Conservation (phyloP, 2,113 vertebrate genomes). For the Mirza zaza region DNA sequence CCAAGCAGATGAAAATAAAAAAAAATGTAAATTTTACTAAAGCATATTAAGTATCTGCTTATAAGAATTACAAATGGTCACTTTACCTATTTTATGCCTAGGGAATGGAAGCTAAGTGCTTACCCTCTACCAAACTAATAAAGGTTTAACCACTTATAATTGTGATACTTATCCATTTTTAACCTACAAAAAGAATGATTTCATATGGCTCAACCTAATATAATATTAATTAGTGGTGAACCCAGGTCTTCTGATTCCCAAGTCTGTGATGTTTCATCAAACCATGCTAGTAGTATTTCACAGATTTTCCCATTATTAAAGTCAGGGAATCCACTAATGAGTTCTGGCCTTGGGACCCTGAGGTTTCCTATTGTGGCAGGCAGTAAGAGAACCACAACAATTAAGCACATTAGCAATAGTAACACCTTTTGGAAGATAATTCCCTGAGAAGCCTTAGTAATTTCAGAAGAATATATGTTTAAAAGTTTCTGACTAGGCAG, state of each 20-base stretch:
- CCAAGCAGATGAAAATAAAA: background rate
- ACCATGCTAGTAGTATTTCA: background rate
- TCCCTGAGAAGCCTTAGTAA: background rate
- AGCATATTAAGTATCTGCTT: background rate
- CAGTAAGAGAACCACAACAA: slow-evolving; percentile 41
- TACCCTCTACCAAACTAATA: background rate
- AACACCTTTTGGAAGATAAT: background rate
- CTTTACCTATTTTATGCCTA: background rate
- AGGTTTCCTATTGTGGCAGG: slow-evolving; percentile 6
- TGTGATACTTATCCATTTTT: background rate
- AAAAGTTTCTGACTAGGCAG: background rate
- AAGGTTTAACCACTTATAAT: background rate
- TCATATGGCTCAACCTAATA: background rate
- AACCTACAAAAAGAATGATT: background rate
- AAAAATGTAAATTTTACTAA: background rate
- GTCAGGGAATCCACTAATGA: background rate
- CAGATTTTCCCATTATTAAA: slow-evolving; percentile 4
- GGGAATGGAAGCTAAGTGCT: background rate
- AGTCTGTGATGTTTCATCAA: slow-evolving; percentile 30
- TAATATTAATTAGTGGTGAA: slow-evolving; percentile 30
- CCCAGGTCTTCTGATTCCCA: background rate
- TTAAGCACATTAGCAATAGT: background rate
- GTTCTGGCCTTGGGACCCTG: background rate
- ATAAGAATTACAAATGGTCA: background rate
- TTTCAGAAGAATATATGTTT: background rate